Conservation (phyloP, 2,113 vertebrate species). For the Planiliza haematocheilus region DNA sequence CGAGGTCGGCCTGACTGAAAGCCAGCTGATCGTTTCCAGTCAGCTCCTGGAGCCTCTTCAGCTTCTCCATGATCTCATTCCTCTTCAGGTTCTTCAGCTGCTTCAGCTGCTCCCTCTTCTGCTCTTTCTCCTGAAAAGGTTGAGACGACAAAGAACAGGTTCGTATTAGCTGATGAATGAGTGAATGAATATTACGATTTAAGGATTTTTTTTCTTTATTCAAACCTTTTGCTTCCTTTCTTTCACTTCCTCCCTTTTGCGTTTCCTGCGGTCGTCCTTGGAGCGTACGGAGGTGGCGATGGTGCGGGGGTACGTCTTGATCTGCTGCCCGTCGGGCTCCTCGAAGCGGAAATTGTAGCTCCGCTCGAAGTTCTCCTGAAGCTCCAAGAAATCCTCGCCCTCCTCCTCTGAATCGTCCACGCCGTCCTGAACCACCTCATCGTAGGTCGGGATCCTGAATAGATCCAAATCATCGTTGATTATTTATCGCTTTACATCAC, state of each 20-base stretch:
- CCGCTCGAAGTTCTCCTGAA: constrained; percentile 91
- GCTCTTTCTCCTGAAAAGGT: constrained; percentile 84
- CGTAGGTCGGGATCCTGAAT: constrained; percentile 79
- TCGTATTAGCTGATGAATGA: not conserved
- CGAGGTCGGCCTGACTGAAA: constrained; percentile 83
- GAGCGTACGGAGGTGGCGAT: constrained; percentile 89
- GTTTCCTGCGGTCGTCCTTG: constrained; percentile 89
- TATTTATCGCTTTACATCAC: not conserved
- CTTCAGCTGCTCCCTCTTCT: constrained; percentile 90
- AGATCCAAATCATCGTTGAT: not conserved
- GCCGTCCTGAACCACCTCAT: constrained; percentile 82
- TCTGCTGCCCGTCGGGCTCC: constrained; percentile 86
- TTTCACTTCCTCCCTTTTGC: constrained; percentile 85
- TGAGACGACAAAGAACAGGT: not conserved
- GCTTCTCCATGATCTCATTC: constrained; percentile 87
- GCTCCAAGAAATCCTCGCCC: constrained; percentile 88
- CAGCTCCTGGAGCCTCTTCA: constrained; percentile 86
- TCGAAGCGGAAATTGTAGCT: constrained; percentile 94
- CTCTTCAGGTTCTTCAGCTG: constrained; percentile 93
- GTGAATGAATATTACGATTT: too few relatives aligned
- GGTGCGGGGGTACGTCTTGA: constrained; percentile 89
- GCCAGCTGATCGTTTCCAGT: constrained; percentile 85
- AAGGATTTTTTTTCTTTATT: not conserved
- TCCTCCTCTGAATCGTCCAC: constrained; percentile 90
- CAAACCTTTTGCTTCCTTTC: constrained; percentile 88